Evolutionary conservation across 1,140 invertebrate species (phyloP).

Genomic region (Plectus sambesii): DNA sequence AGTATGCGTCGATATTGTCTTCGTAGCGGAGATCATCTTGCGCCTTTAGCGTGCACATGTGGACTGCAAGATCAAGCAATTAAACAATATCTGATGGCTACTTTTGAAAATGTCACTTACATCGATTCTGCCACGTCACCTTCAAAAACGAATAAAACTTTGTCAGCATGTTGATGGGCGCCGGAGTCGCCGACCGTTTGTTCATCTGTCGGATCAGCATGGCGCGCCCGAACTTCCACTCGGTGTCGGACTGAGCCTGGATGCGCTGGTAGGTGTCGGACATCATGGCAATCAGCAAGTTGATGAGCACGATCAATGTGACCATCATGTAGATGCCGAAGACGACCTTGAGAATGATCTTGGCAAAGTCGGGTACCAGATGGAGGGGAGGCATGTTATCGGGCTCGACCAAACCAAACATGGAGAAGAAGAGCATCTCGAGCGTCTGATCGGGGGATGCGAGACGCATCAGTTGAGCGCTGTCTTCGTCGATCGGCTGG

Average conservation of each 20-base stretch:
- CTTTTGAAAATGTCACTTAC: constrained; percentile 15
- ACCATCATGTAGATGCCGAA: constrained; percentile 95
- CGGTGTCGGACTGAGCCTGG: constrained; percentile 96
- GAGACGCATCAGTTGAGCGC: constrained; percentile 40
- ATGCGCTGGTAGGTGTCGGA: constrained; percentile 97
- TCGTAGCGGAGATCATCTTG: constrained; percentile 41
- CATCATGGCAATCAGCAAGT: constrained; percentile 99
- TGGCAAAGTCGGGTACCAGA: constrained; percentile 51
- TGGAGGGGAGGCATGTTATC: constrained; percentile 54
- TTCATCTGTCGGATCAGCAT: constrained; percentile 98
- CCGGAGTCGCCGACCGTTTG: constrained; percentile 86
- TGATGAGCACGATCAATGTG: constrained; percentile 85
- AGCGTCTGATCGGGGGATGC: constrained; percentile 68
- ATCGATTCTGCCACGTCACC: constrained; percentile 40
- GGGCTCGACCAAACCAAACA: constrained; percentile 88
- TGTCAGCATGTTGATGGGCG: constrained; percentile 86
- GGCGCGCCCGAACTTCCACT: constrained; percentile 98
- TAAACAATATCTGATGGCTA: background rate
- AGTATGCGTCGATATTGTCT: constrained; percentile 45
- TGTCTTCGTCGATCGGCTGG: constrained; percentile 45
- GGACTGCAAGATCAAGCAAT: constrained; percentile 39
- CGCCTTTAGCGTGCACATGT: constrained; percentile 44
- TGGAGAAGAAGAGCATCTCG: constrained; percentile 91
- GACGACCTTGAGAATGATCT: constrained; percentile 49
- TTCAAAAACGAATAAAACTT: constrained; percentile 54